Conservation (phyloP, 1,140 invertebrate species). For the Leptinotarsa lineolata region DNA sequence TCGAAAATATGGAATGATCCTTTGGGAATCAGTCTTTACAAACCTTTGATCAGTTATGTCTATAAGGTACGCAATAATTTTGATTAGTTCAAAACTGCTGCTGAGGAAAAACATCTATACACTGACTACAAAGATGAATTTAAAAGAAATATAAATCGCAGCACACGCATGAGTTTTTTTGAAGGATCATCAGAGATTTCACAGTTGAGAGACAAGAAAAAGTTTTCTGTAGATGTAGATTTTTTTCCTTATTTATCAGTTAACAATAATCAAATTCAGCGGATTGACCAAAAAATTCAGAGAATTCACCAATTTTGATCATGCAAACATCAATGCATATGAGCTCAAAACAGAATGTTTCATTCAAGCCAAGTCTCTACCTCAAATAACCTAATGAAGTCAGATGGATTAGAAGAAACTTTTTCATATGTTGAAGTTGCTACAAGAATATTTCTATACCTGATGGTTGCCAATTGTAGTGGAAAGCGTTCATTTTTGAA, state of each 20-base stretch:
- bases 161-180: background rate
- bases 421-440: background rate
- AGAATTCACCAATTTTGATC: background rate
- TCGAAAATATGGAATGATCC: conserved; percentile 10
- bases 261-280: background rate
- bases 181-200: conserved; percentile 16
- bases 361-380: background rate
- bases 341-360: background rate
- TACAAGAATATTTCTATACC: background rate
- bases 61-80: background rate
- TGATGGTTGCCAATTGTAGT: background rate
- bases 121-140: background rate
- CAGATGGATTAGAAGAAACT: background rate
- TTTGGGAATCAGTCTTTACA: background rate
- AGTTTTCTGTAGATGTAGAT: background rate
- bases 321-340: background rate
- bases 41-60: background rate
- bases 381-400: background rate
- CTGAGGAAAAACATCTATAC: too few relatives aligned
- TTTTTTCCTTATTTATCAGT: background rate
- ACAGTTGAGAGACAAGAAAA: conserved; percentile 15
- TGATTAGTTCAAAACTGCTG: background rate
- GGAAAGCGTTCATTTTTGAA: too few relatives aligned
- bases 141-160: background rate
- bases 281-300: background rate